phyloP scores from a whole-genome alignment of 1,140 invertebrate species.

The Drosophila subobscura region DNA sequence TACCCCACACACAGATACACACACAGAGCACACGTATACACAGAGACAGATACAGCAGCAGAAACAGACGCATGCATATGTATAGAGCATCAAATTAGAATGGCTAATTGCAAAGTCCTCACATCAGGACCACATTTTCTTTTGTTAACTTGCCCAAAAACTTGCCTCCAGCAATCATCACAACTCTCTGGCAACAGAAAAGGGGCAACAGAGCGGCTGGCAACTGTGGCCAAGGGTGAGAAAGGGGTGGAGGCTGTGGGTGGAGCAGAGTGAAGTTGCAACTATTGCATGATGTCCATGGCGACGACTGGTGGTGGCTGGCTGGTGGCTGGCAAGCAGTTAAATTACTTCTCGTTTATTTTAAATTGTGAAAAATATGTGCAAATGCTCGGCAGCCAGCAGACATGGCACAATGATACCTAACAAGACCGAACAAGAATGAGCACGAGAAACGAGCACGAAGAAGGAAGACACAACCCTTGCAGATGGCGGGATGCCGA shows the following conservation, averaged over 20 bases:
- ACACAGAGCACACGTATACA: not conserved
- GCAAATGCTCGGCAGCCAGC: conserved; percentile 63
- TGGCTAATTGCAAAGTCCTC: conserved; percentile 70
- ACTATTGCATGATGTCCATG: conserved; percentile 49
- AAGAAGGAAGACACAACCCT: not conserved
- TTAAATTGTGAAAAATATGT: conserved; percentile 81
- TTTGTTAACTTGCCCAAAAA: conserved; percentile 60
- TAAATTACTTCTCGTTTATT: conserved; percentile 82
- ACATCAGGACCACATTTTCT: conserved; percentile 62
- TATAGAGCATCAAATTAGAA: conserved; percentile 56
- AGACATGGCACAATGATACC: conserved; percentile 71
- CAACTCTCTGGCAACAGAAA: conserved; percentile 16
- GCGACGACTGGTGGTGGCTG: conserved; percentile 19
- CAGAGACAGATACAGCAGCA: not conserved
- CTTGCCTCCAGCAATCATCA: conserved; percentile 41
- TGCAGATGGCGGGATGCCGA: not conserved
- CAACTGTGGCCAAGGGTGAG: not conserved
- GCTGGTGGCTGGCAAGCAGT: conserved; percentile 56
- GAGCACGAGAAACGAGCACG: conserved; percentile 5
- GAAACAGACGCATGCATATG: conserved; percentile 23
- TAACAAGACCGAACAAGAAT: conserved; percentile 59
- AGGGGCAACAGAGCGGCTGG: conserved; percentile 13
- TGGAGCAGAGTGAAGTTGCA: conserved; percentile 25
- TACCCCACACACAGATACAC: conserved; percentile 31
- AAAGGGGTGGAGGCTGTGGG: not conserved